Conservation (phyloP, 1,140 invertebrate genomes). For the Hylaeus volcanicus region DNA sequence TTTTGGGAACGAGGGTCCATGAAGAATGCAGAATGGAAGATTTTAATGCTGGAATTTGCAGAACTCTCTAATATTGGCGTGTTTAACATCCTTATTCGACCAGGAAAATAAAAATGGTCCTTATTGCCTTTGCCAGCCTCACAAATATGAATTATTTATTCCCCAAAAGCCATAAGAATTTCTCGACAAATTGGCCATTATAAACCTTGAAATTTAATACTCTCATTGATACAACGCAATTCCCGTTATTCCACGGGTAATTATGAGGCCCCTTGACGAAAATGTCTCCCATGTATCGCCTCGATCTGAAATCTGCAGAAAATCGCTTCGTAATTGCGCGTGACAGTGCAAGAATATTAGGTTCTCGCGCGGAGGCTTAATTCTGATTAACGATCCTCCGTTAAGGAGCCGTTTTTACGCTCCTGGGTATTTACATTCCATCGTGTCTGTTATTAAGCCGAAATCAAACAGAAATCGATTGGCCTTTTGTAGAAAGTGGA, state of each 20-base stretch:
- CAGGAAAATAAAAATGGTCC: too few species aligned
- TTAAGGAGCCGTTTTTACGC: neutral
- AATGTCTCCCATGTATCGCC: neutral
- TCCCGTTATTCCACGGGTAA: too few species aligned
- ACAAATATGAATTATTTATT: too few species aligned
- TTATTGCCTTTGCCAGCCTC: too few species aligned
- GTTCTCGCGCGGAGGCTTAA: neutral
- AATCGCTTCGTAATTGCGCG: neutral
- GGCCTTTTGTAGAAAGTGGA: neutral
- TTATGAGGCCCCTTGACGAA: too few species aligned
- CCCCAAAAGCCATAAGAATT: neutral
- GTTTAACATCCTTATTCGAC: too few species aligned
- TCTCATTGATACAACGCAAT: too few species aligned
- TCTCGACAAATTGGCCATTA: neutral
- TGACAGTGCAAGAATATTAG: neutral
- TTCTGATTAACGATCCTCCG: constrained; percentile 21
- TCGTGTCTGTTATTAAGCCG: constrained; percentile 1
- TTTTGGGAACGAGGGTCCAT: too few species aligned
- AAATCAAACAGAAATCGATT: neutral
- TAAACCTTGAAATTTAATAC: too few species aligned
- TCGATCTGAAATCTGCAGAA: neutral
- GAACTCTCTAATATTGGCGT: too few species aligned
- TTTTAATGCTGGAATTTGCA: too few species aligned
- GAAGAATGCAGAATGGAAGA: too few species aligned
- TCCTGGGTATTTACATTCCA: constrained; percentile 6